Conservation (phyloP, 2,113 vertebrate species). For the Xerus inauris region DNA sequence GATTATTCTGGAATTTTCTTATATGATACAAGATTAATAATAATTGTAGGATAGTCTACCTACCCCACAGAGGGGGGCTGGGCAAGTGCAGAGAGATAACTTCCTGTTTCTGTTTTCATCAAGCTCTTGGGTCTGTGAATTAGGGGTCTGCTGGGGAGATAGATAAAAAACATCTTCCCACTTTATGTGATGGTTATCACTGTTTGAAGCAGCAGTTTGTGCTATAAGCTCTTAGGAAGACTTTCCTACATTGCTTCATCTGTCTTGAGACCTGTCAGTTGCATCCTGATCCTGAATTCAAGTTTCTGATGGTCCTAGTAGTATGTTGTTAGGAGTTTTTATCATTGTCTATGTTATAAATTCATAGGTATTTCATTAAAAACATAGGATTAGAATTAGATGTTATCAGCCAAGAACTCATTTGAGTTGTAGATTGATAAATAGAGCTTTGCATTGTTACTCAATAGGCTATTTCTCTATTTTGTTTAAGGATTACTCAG, state of each 20-base stretch:
- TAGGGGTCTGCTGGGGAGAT: not conserved
- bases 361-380: not conserved
- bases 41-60: not conserved
- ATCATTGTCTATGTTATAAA: not conserved
- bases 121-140: not conserved
- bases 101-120: not conserved
- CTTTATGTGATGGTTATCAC: not conserved
- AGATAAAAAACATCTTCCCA: not conserved
- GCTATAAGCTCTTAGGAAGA: not conserved
- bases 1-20: constrained; percentile 30
- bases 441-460: constrained; percentile 11
- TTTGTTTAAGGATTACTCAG: not conserved
- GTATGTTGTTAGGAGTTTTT: not conserved
- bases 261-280: not conserved
- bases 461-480: not conserved
- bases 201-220: constrained; percentile 22
- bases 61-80: not conserved
- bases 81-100: not conserved
- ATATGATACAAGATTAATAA: not conserved
- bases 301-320: not conserved
- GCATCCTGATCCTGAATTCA: not conserved
- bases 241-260: not conserved
- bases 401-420: not conserved
- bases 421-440: not conserved
- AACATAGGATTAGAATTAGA: not conserved